A percentile compares a stretch with the other conserved stretches of the same genome.
Evolutionary conservation across 2,888 invertebrate genomes (phyloP).

Genomic region (Mallateleia sp.): DNA sequence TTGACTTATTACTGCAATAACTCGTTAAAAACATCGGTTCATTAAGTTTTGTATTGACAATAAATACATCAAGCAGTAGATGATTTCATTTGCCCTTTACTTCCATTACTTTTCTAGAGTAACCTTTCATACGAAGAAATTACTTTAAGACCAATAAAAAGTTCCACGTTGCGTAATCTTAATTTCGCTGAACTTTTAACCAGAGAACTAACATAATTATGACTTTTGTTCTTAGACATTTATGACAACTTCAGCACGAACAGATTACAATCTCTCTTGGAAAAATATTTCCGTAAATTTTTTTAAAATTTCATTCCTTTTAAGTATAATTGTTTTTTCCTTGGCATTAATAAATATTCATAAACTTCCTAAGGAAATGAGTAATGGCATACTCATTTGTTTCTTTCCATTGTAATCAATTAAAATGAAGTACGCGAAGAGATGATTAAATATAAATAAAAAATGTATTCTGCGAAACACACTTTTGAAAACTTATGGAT

Average conservation of each 20-base stretch:
- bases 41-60: background rate
- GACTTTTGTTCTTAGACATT: constrained; percentile 61
- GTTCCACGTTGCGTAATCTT: constrained; percentile 57
- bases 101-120: constrained; percentile 26
- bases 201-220: constrained; percentile 67
- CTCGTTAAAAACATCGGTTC: too few relatives aligned
- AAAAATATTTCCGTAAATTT: constrained; percentile 25
- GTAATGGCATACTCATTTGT: too few relatives aligned
- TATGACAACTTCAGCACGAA: constrained; percentile 58
- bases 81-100: constrained; percentile 33
- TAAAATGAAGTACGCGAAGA: too few relatives aligned
- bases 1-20: too few relatives aligned
- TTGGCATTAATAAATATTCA: constrained; percentile 36
- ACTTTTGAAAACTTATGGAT: too few relatives aligned
- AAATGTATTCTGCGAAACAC: too few relatives aligned
- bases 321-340: constrained; percentile 62
- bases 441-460: too few relatives aligned
- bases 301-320: too few relatives aligned
- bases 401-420: too few relatives aligned
- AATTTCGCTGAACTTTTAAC: constrained; percentile 60
- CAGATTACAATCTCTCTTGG: constrained; percentile 48
- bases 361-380: too few relatives aligned
- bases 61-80: constrained; percentile 19
- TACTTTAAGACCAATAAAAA: constrained; percentile 58
- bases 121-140: constrained; percentile 45